Evolutionary conservation across 2,797 vertebrate genomes (phyloP).

Genomic region (Sternotherus odoratus): DNA sequence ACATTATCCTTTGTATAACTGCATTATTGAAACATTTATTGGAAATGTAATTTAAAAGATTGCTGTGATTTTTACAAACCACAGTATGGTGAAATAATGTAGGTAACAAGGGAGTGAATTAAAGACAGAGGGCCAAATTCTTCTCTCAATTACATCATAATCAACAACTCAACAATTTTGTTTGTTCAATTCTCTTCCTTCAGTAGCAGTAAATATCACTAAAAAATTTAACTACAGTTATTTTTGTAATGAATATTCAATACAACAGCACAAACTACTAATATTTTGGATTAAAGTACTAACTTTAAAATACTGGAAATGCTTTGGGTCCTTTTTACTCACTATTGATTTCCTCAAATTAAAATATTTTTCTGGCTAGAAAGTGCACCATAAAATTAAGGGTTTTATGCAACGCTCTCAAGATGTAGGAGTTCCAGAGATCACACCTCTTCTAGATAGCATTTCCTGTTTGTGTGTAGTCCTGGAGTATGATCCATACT

Average conservation of each 20-base stretch:
- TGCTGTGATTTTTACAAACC: not conserved
- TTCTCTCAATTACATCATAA: not conserved
- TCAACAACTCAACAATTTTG: not conserved
- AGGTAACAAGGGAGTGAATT: not conserved
- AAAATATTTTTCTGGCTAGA: not conserved
- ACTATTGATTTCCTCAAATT: not conserved
- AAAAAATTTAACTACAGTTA: not conserved
- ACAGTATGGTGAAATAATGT: not conserved
- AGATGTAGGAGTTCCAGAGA: too few relatives aligned
- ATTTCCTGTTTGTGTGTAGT: not conserved
- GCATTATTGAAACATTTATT: not conserved
- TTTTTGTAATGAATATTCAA: not conserved
- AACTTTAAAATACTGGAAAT: not conserved
- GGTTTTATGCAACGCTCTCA: too few relatives aligned
- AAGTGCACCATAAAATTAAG: not conserved
- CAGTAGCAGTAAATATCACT: not conserved
- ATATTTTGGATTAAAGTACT: not conserved
- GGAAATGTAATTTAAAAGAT: not conserved
- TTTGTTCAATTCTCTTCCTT: not conserved
- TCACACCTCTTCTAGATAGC: not conserved
- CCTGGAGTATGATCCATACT: not conserved
- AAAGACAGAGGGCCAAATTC: not conserved
- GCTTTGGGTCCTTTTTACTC: not conserved
- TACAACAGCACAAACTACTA: not conserved
- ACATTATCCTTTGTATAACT: not conserved